Evolutionary conservation across 2,113 vertebrate genomes (phyloP).

Genomic region (Sapayoa aenigma): DNA sequence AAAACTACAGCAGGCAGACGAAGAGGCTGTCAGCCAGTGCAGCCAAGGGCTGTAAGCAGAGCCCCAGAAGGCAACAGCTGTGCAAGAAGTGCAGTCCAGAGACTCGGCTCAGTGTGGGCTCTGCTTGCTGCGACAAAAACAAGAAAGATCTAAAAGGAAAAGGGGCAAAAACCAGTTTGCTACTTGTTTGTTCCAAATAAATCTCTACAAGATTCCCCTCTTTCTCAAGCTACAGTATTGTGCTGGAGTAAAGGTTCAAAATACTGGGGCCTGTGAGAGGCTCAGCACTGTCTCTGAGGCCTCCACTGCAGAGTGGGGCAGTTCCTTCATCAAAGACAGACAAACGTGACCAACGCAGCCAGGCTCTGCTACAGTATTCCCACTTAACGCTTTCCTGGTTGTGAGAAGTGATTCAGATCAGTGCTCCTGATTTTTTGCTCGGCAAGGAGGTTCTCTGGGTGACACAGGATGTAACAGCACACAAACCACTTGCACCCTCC

Average conservation of each 20-base stretch:
- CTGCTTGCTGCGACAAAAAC: neutral
- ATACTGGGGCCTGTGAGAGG: neutral
- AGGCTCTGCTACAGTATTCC: neutral
- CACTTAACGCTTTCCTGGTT: neutral
- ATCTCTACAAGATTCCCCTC: neutral
- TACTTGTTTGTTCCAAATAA: neutral
- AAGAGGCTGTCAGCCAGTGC: neutral
- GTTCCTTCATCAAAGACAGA: neutral
- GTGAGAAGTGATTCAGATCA: accelerated
- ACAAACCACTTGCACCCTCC: neutral
- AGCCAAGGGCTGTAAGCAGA: neutral
- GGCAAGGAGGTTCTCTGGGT: neutral
- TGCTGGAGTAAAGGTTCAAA: neutral
- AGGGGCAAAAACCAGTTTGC: neutral
- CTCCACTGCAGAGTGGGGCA: neutral
- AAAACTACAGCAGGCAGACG: neutral
- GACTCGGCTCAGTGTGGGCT: neutral
- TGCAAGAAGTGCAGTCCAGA: neutral
- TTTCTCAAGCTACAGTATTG: neutral
- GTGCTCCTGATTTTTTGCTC: neutral
- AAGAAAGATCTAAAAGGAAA: neutral
- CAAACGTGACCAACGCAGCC: neutral
- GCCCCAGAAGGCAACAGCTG: neutral
- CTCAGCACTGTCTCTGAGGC: neutral
- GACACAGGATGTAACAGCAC: neutral